Conservation (phyloP, 2,113 vertebrate genomes). For the Gallinago jamesoni region DNA sequence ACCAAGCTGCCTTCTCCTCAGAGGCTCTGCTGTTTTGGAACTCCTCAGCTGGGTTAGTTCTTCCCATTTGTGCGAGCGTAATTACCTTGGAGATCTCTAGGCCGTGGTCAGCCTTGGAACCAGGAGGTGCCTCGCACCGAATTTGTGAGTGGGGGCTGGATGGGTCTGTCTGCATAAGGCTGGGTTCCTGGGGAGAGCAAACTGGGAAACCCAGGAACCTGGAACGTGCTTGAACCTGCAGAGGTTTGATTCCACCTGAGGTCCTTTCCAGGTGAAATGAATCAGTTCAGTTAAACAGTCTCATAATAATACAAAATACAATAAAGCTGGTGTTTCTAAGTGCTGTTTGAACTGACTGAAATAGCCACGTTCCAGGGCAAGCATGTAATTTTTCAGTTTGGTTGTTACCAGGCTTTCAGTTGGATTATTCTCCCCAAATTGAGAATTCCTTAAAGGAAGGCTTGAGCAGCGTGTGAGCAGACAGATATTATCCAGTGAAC, state of each 20-base stretch:
- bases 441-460: neutral
- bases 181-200: neutral
- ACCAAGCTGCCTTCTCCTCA: constrained; percentile 7
- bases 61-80: neutral
- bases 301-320: neutral
- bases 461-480: neutral
- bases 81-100: constrained; percentile 49
- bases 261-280: neutral
- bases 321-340: neutral
- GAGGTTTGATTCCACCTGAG: neutral
- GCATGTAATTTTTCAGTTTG: neutral
- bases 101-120: neutral
- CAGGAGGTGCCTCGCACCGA: neutral
- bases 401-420: neutral
- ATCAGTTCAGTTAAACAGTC: neutral
- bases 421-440: neutral
- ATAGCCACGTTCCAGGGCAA: neutral
- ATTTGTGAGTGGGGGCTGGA: neutral
- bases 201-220: constrained; percentile 1
- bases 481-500: neutral
- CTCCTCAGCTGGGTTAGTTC: constrained; percentile 12
- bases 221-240: constrained; percentile 2
- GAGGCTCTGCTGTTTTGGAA: constrained; percentile 14
- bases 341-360: neutral
- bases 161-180: neutral